Evolutionary conservation across 2,888 invertebrate species (phyloP).

Genomic region (Syritta pipiens): DNA sequence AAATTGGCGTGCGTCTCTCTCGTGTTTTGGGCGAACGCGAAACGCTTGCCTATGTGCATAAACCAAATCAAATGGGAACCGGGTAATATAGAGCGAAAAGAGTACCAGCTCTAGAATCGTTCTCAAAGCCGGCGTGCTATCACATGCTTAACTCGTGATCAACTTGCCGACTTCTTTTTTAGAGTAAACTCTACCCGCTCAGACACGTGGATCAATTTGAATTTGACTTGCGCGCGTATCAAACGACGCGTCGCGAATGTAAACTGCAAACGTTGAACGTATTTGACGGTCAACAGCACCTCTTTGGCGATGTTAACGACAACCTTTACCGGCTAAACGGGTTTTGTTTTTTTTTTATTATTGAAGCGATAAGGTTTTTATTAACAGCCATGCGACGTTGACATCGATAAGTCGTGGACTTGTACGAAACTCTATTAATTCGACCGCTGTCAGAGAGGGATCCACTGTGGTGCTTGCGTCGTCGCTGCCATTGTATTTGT

Average conservation of each 20-base stretch:
- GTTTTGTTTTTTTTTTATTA: not conserved
- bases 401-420: not conserved
- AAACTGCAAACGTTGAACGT: not conserved
- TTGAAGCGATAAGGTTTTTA: not conserved
- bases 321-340: conserved; percentile 36
- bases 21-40: no score
- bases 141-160: conserved; percentile 43
- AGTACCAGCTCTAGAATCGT: not conserved
- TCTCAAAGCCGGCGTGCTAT: conserved; percentile 8
- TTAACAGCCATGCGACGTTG: not conserved
- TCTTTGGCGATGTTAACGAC: not conserved
- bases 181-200: not conserved
- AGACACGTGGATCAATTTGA: conserved; percentile 15
- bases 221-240: not conserved
- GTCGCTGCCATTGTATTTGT: no score
- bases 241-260: conserved; percentile 5
- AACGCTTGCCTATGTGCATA: no score
- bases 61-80: no score
- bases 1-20: no score
- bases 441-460: no score
- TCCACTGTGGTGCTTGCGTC: no score
- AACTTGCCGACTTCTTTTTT: conserved; percentile 12
- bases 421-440: no score
- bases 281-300: conserved; percentile 23
- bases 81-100: no score